A percentile compares a stretch with the other conserved stretches of the same genome.
Evolutionary conservation across 2,888 invertebrate species (phyloP).

Genomic region (Caenorhabditis sulstoni): DNA sequence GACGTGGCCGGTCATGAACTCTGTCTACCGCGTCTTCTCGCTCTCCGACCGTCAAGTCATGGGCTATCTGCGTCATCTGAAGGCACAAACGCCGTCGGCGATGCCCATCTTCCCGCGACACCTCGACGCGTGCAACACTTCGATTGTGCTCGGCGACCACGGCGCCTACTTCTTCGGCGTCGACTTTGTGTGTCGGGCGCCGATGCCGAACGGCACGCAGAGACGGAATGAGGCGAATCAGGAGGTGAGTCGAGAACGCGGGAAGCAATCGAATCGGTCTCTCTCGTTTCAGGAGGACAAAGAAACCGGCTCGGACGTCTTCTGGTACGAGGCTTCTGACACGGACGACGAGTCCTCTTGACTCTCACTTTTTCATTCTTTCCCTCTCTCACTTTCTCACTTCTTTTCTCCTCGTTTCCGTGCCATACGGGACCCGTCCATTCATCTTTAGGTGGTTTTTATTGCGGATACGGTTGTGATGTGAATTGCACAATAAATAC

Average conservation of each 20-base stretch:
- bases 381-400: not conserved
- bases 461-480: slow-evolving; percentile 48
- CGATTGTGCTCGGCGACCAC: slow-evolving; percentile 33
- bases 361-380: not conserved
- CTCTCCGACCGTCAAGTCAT: slow-evolving; percentile 57
- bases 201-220: slow-evolving; percentile 33
- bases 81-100: slow-evolving; percentile 38
- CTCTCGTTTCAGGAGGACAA: not conserved
- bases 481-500: slow-evolving; percentile 37
- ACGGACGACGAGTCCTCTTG: slow-evolving; percentile 49
- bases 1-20: slow-evolving; percentile 43
- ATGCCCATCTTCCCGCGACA: slow-evolving; percentile 55
- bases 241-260: slow-evolving; percentile 8
- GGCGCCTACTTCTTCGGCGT: slow-evolving; percentile 53
- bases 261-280: too few relatives aligned
- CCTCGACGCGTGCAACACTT: slow-evolving; percentile 40
- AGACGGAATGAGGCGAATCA: slow-evolving; percentile 3
- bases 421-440: slow-evolving; percentile 38
- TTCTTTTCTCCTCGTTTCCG: slow-evolving; percentile 21
- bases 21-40: slow-evolving; percentile 27
- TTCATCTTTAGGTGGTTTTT: not conserved
- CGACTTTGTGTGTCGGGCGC: slow-evolving; percentile 49
- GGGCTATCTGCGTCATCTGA: slow-evolving; percentile 49
- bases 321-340: slow-evolving; percentile 60
- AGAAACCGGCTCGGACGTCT: slow-evolving; percentile 37